phyloP scores from a whole-genome alignment of 2,797 vertebrate genomes.

The Diplodus sargus region DNA sequence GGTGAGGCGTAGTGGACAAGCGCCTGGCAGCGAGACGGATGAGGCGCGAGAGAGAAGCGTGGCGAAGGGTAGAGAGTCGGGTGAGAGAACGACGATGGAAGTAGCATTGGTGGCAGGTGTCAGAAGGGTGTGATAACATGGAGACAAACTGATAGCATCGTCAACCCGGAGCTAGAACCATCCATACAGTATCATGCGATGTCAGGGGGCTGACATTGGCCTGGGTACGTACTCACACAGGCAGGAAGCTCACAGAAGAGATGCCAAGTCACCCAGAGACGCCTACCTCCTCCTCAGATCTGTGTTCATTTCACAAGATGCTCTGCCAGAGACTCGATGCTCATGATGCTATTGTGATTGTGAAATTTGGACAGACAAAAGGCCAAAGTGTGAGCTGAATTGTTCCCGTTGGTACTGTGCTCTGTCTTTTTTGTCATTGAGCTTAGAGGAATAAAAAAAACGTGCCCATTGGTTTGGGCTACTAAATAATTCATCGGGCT shows the following conservation, averaged over 20 bases:
- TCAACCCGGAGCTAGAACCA: slow-evolving; percentile 67
- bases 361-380: slow-evolving; percentile 72
- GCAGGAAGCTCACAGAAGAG: slow-evolving; percentile 55
- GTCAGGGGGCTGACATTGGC: slow-evolving; percentile 61
- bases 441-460: slow-evolving; percentile 62
- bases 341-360: slow-evolving; percentile 58
- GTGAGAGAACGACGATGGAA: slow-evolving; percentile 62
- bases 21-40: slow-evolving; percentile 85
- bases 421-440: slow-evolving; percentile 60
- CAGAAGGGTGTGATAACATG: slow-evolving; percentile 81
- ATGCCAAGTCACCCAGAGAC: slow-evolving; percentile 76
- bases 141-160: slow-evolving; percentile 81
- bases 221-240: slow-evolving; percentile 38
- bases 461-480: slow-evolving; percentile 71
- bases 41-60: slow-evolving; percentile 72
- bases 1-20: slow-evolving; percentile 86
- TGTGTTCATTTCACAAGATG: slow-evolving; percentile 64
- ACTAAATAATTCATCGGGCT: slow-evolving; percentile 84
- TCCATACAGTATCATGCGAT: slow-evolving; percentile 57
- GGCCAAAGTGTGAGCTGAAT: slow-evolving; percentile 64
- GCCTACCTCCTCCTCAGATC: slow-evolving; percentile 65
- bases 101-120: slow-evolving; percentile 82
- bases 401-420: slow-evolving; percentile 50
- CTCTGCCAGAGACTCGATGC: slow-evolving; percentile 58
- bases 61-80: slow-evolving; percentile 53